Conservation (phyloP, 1,140 invertebrate genomes). For the Euwallacea fornicatus region DNA sequence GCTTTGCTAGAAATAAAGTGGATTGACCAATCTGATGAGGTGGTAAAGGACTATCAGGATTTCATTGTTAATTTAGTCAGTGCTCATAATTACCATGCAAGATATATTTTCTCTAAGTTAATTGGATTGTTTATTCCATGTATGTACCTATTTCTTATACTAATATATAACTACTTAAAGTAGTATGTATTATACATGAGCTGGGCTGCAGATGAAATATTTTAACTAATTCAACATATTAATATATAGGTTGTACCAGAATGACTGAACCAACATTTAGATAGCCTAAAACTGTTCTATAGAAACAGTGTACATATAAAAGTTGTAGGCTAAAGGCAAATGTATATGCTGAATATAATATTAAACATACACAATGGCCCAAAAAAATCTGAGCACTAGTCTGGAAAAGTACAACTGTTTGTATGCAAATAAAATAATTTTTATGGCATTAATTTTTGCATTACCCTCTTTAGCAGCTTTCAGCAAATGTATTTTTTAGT, state of each 20-base stretch:
- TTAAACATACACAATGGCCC: no score
- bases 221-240: not conserved
- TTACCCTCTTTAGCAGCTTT: not conserved
- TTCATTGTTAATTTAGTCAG: constrained; percentile 66
- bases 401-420: no score
- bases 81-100: constrained; percentile 64
- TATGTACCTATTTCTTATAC: constrained; percentile 43
- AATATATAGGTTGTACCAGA: not conserved
- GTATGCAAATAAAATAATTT: no score
- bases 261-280: not conserved
- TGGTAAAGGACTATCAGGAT: constrained; percentile 59
- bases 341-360: no score
- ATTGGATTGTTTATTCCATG: constrained; percentile 60
- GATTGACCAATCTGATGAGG: constrained; percentile 55
- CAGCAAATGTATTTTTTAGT: constrained; percentile 16
- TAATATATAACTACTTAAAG: no score
- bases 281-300: no score
- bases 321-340: no score
- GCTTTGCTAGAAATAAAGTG: constrained; percentile 63
- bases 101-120: constrained; percentile 61
- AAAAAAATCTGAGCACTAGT: no score
- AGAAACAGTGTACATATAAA: no score
- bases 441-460: no score
- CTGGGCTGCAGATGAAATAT: no score
- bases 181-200: no score